These are phyloP conservation scores for Neodiprion virginianus DNA, from an alignment of 1,140 invertebrate genomes.

Conservation along the genomic window DNA sequence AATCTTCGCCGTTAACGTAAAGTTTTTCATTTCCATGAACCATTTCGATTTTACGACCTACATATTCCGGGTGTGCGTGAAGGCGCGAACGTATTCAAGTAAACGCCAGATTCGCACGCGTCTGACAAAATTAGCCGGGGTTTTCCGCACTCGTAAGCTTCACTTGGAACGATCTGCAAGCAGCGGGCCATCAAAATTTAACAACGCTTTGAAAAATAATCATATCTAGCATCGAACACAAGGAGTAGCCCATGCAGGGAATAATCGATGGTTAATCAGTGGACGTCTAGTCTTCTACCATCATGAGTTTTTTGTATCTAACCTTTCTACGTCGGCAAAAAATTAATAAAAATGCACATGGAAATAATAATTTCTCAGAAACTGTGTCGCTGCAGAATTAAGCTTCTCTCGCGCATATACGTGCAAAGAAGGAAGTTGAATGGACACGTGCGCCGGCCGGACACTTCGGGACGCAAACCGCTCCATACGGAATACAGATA, in stretches of 20 bases:
- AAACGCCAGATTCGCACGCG: background rate
- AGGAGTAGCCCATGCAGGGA: no score
- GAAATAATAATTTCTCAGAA: background rate
- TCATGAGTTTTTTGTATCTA: background rate
- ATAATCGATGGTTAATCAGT: no score
- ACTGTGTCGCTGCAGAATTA: background rate
- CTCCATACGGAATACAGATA: background rate
- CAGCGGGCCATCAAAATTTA: no score
- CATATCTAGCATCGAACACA: no score
- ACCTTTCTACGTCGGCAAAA: background rate
- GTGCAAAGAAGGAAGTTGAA: background rate
- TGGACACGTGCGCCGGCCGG: constrained; percentile 5
- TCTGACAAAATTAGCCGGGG: background rate
- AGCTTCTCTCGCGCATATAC: background rate
- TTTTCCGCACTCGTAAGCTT: background rate
- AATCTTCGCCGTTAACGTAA: no score
- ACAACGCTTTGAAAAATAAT: no score
- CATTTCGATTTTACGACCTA: no score
- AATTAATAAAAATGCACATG: background rate
- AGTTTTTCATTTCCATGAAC: no score
- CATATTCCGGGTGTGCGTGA: background rate
- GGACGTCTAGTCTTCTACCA: no score
- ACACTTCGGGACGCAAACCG: background rate
- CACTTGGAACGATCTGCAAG: background rate
- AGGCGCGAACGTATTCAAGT: background rate